Conservation (phyloP, 2,888 invertebrate species). For the Acanthosepion lycidas region DNA sequence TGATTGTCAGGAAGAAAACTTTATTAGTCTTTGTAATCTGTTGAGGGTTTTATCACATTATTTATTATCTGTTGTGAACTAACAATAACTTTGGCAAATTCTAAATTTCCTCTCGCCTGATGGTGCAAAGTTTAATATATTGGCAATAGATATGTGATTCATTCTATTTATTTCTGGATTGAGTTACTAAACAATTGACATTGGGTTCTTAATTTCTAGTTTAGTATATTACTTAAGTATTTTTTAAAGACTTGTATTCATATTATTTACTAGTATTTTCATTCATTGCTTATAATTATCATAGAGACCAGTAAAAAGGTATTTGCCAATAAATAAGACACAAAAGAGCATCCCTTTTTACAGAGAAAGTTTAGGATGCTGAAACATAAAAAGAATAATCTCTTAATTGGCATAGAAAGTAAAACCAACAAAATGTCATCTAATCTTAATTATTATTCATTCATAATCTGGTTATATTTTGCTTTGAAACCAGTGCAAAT, state of each 20-base stretch:
- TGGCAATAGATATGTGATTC: not conserved
- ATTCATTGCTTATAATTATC: not conserved
- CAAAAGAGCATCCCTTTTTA: not conserved
- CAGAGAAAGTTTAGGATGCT: no score
- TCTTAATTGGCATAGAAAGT: no score
- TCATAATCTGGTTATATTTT: no score
- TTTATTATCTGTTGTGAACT: not conserved
- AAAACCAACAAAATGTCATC: no score
- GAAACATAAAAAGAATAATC: no score
- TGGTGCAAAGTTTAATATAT: not conserved
- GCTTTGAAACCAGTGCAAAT: no score
- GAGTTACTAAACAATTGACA: not conserved
- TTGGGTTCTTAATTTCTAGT: not conserved
- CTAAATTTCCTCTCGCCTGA: not conserved
- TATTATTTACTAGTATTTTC: not conserved
- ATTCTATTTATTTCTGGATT: not conserved
- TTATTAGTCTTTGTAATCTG: not conserved
- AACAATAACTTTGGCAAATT: not conserved
- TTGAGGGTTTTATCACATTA: not conserved
- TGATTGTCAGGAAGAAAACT: not conserved
- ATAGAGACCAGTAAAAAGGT: not conserved
- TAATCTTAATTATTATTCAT: no score
- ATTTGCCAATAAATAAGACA: not conserved
- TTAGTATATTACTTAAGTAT: not conserved
- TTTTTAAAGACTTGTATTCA: not conserved